Percentiles rank a stretch among this genome's conserved stretches.
Evolutionary conservation across 2,113 vertebrate species (phyloP).

Genomic region (Syngnathus typhle): DNA sequence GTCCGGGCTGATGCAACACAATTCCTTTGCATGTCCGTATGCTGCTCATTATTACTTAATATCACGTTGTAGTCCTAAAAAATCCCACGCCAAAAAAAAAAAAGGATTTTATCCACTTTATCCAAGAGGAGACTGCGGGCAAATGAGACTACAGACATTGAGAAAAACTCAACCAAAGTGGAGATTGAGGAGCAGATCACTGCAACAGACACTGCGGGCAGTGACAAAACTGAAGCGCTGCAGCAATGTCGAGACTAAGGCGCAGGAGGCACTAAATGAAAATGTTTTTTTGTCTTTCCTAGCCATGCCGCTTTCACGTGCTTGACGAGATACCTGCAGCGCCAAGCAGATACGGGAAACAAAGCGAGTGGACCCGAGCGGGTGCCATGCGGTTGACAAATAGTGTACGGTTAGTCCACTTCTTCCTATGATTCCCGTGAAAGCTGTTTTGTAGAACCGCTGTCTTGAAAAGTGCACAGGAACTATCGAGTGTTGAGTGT

Average conservation of each 20-base stretch:
- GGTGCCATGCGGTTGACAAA: neutral
- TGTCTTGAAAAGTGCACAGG: neutral
- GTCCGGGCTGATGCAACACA: neutral
- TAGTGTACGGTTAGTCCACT: neutral
- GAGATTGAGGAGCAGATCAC: neutral
- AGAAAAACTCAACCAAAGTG: neutral
- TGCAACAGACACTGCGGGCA: neutral
- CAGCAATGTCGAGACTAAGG: neutral
- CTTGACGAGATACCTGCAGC: neutral
- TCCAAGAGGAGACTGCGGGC: neutral
- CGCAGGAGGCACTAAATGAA: neutral
- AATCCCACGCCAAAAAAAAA: too few relatives aligned
- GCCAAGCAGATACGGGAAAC: neutral
- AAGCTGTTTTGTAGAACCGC: neutral
- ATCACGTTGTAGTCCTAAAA: neutral
- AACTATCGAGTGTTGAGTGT: neutral
- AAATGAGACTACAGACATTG: too few relatives aligned
- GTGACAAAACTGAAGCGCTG: neutral
- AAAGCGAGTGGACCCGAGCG: neutral
- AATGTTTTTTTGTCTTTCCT: neutral
- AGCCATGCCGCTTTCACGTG: too few relatives aligned
- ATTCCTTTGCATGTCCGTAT: neutral
- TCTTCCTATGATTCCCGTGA: neutral
- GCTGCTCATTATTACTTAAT: neutral
- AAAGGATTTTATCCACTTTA: neutral